Base-by-base conservation (phyloP, 2,113 vertebrate genomes). In the Takifugu flavidus region DNA sequence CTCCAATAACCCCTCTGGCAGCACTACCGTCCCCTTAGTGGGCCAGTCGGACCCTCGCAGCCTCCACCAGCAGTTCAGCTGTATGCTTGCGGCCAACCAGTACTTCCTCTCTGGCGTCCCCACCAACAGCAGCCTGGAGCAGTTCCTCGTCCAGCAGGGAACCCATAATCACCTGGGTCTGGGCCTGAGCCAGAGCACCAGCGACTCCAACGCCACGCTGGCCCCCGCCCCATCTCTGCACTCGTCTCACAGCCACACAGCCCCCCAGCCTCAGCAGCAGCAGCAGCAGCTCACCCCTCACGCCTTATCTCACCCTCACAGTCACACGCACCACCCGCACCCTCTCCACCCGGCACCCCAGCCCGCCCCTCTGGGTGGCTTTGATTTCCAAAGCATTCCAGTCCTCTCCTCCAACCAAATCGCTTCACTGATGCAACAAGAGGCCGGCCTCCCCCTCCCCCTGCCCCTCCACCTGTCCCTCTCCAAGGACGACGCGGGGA, bases 61-160 rank as follows among this genome's bases (percentile, higher is more conserved):
- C 86, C 89, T 92, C 56, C 91, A 92, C 80, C 91, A 92, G 84
- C 91, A 92, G 76, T 92, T 92, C 80, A 92, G 91, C 78, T 92
- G 91, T 81, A 92, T 92, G 91, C 90, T 92, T 1, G 91, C 91
- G 1, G 91, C 91, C 63, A 92, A 92, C 73, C 91, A 92, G 68
- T 92, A 92, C 79, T 92, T 92, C 72, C 82, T 92, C 28, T 92
- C 91, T 4, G 91, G 91, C 2, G 90, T 92, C 26, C 90, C 90
- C 54, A 70, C 89, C 56, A 92, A 91, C 78, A 89, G 91, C 77
- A 90, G 90, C 75, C 85, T 92, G 56, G 91, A 92, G 69, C 91
- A 92, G 87, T 92, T 92, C 74, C 79, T 92, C 6, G 90, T 92
- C 46, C 91, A 92, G 70, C 91, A 92, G 51, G 89, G 91, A 14